Evolutionary conservation across 1,140 invertebrate genomes (phyloP), one percentile per base, ranked within the genome.

Genomic region (Paralvinella palmiformis): DNA sequence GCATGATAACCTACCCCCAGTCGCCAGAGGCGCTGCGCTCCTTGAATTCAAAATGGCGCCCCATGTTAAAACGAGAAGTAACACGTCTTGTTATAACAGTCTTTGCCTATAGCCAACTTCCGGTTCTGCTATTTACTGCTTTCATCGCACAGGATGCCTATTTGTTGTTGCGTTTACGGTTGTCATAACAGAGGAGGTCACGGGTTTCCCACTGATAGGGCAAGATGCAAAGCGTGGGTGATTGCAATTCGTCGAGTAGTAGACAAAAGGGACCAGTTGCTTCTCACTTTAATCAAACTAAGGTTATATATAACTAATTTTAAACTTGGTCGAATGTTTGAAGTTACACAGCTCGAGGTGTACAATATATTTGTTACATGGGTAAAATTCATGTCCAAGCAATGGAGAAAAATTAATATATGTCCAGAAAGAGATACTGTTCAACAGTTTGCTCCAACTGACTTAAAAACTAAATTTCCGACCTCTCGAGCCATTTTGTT

Each of bases 211-310:
- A 52, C 10, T 27, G 48, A 52, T 29, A 52, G 48, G 17, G 48
- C 48, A 13, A 52, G n/a, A 52, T 52, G 48, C 48, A 52, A 52
- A 29, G 48, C 6, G 10, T n/a, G 48, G 15, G 48, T 52, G 31
- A 52, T 52, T 48, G 2, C 10, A 7, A 52, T 52, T 52, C n/a
- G 48, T 52, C 48, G 48, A 48, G 45, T 48, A 48, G 15, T 22
- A 48, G 45, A 48, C 15, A 48, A 48, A 48, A 48, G 65, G 61
- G 63, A 74, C 60, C 68, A 68, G 58, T 69, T 75, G 31, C 67
- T 74, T 64, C 59, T 75, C 27, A 71, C 66, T n/a, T 41, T 77
- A 17, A 67, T 71, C 53, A 73, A 74, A 64, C 48, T 73, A 15
- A 62, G 72, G 41, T 44, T 48, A 55, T 62, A 69, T 48, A 70